These are phyloP conservation scores for Botrylloides violaceus DNA, from an alignment of 23 tunicate species.

Conservation along the genomic window DNA sequence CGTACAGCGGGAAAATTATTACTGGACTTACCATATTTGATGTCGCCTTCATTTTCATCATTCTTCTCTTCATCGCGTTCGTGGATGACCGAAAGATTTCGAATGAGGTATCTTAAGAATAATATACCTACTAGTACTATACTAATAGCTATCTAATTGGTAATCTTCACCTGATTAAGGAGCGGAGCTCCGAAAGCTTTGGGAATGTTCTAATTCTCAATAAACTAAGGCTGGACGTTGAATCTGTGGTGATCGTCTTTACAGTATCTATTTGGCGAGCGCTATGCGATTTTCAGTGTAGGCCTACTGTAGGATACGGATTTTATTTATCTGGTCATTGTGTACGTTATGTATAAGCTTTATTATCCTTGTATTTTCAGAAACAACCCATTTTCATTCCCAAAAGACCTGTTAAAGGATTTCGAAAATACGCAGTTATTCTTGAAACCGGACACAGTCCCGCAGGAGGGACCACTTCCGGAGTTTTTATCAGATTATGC, in stretches of 20 bases:
- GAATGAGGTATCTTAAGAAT: conserved; percentile 22
- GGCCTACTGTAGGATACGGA: too few relatives aligned
- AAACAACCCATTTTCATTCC: conserved; percentile 78
- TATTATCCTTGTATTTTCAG: too few relatives aligned
- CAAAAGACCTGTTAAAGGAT: conserved; percentile 66
- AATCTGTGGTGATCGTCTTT: too few relatives aligned
- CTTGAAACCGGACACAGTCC: conserved; percentile 91
- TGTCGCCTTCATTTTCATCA: conserved; percentile 39
- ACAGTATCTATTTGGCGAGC: too few relatives aligned
- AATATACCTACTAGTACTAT: not conserved
- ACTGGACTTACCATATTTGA: conserved; percentile 59
- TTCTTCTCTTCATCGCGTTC: conserved; percentile 40
- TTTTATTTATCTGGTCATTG: too few relatives aligned
- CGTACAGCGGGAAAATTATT: conserved; percentile 53
- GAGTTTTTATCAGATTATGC: conserved; percentile 55
- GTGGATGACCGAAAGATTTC: conserved; percentile 38
- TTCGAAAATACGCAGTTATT: conserved; percentile 75
- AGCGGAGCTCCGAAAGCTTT: too few relatives aligned
- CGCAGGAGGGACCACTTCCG: conserved; percentile 82
- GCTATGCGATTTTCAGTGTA: too few relatives aligned
- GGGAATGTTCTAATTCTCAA: too few relatives aligned
- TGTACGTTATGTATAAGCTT: too few relatives aligned
- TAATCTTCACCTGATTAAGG: too few relatives aligned
- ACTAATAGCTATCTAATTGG: too few relatives aligned
- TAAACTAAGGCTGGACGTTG: too few relatives aligned